A percentile compares a stretch with the other conserved stretches of the same genome.
Conservation (phyloP, 1,140 invertebrate species). For the Parapsyche elsis region DNA sequence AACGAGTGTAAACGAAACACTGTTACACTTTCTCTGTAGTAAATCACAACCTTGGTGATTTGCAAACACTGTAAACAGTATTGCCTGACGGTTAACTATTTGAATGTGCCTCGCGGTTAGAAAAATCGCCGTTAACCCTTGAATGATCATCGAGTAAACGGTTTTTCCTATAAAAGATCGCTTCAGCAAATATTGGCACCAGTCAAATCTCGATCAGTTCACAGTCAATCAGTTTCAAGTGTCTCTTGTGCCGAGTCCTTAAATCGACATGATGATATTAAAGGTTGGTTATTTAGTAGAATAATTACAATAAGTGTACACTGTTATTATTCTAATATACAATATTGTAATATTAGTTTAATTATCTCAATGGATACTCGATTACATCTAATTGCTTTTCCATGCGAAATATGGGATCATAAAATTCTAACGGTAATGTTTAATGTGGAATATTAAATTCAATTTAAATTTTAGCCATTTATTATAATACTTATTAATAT, state of each 20-base stretch:
- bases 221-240: background rate
- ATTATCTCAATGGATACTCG: too few species aligned
- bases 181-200: background rate
- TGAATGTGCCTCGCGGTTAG: background rate
- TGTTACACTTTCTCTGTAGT: background rate
- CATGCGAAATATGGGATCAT: too few species aligned
- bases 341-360: too few species aligned
- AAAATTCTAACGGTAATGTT: too few species aligned
- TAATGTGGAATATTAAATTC: too few species aligned
- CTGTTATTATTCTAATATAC: too few species aligned
- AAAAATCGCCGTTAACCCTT: conserved; percentile 31
- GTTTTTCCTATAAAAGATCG: conserved; percentile 24
- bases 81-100: background rate
- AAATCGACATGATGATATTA: background rate
- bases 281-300: background rate
- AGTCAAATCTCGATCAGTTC: background rate
- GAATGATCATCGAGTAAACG: conserved; percentile 34
- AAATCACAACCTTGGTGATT: background rate
- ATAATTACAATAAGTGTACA: too few species aligned
- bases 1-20: too few species aligned
- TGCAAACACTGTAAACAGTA: background rate
- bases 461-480: too few species aligned
- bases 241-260: background rate
- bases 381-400: too few species aligned
- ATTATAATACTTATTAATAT: too few species aligned